These are phyloP conservation scores for Eulemur rufifrons DNA, from an alignment of 2,113 vertebrate genomes.

Conservation along the genomic window DNA sequence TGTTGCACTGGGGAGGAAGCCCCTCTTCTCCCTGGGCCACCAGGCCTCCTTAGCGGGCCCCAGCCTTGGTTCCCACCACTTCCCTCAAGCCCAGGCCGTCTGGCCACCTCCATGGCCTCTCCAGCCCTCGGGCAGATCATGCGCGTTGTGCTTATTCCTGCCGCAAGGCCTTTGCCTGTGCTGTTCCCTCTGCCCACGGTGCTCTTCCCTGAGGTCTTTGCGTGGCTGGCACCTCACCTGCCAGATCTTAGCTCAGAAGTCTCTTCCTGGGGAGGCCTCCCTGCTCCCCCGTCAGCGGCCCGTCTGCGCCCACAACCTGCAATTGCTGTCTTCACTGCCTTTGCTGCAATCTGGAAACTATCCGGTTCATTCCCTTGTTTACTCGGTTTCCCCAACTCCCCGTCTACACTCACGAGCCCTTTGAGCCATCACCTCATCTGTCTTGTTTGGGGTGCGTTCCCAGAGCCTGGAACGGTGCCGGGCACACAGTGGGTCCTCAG, in stretches of 20 bases:
- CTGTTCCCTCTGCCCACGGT: background rate
- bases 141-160: background rate
- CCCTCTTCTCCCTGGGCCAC: background rate
- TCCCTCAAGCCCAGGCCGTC: background rate
- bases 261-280: background rate
- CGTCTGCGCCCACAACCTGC: rapidly evolving
- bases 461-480: background rate
- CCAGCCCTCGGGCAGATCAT: background rate
- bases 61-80: background rate
- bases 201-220: background rate
- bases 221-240: background rate
- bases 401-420: rapidly evolving
- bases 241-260: background rate
- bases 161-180: background rate
- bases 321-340: background rate
- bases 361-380: background rate
- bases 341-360: background rate
- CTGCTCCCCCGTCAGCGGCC: background rate
- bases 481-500: background rate
- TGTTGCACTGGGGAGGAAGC: background rate
- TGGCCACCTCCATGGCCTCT: background rate
- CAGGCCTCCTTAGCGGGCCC: background rate
- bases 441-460: background rate
- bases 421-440: background rate
- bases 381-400: background rate